Conservation (phyloP, 2,888 invertebrate genomes). For the Sericinus montela region DNA sequence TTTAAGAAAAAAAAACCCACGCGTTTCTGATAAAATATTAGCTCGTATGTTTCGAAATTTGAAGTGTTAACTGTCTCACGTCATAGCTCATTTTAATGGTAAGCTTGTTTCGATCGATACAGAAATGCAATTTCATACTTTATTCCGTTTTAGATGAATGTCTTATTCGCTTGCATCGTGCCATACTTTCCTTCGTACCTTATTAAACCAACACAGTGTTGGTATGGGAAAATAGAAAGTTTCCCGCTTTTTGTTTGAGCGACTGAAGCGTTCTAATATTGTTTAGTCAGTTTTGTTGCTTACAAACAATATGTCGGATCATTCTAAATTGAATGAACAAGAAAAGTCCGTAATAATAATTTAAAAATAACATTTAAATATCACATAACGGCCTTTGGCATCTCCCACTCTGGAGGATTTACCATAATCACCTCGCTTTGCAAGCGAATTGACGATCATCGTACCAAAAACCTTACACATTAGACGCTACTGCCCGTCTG, state of each 20-base stretch:
- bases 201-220: not conserved
- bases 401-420: too few species aligned
- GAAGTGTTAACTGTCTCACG: conserved; percentile 9
- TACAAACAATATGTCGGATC: not conserved
- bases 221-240: conserved; percentile 3
- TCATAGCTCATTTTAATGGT: conserved; percentile 1
- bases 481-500: too few species aligned
- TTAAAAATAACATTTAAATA: too few species aligned
- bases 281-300: not conserved
- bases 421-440: too few species aligned
- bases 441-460: too few species aligned
- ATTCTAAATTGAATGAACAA: too few species aligned
- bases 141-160: not conserved
- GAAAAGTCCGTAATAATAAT: too few species aligned
- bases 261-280: not conserved
- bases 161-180: not conserved
- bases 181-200: not conserved
- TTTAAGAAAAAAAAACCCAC: not conserved
- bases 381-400: too few species aligned
- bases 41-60: not conserved
- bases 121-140: not conserved
- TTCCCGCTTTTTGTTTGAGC: not conserved
- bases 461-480: too few species aligned
- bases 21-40: not conserved
- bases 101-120: not conserved